These are phyloP conservation scores for Tigriopus californicus DNA, from an alignment of 2,888 invertebrate species.

Conservation along the genomic window DNA sequence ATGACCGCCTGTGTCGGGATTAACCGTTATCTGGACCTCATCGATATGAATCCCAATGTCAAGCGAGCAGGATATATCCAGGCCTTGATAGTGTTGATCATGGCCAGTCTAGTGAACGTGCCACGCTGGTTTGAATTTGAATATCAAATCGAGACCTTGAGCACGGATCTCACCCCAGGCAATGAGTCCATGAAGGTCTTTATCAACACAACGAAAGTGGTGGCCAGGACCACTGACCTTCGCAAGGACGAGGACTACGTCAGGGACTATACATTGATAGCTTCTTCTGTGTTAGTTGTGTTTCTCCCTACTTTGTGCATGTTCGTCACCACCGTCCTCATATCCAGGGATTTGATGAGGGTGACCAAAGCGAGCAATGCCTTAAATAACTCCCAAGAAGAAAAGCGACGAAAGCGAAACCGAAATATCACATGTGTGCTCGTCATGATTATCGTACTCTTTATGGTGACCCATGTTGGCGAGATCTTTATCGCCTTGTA, in stretches of 20 bases:
- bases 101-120: neutral
- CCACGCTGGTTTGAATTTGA: constrained; percentile 8
- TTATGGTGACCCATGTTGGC: neutral
- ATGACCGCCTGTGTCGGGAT: constrained; percentile 5
- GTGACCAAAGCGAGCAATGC: neutral
- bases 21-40: neutral
- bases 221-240: neutral
- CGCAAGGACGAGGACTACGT: neutral
- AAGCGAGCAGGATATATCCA: constrained; percentile 1
- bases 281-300: neutral
- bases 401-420: neutral
- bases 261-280: constrained; percentile 2
- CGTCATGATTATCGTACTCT: neutral
- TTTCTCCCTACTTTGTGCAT: neutral
- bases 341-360: neutral
- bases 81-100: neutral
- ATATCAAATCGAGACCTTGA: neutral
- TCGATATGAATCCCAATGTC: neutral
- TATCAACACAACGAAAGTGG: neutral
- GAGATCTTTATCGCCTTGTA: constrained; percentile 2
- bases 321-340: neutral
- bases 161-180: neutral
- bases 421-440: constrained; percentile 7
- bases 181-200: neutral
- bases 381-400: neutral